Conservation (phyloP, 2,113 vertebrate species). For the Diadophis punctatus region DNA sequence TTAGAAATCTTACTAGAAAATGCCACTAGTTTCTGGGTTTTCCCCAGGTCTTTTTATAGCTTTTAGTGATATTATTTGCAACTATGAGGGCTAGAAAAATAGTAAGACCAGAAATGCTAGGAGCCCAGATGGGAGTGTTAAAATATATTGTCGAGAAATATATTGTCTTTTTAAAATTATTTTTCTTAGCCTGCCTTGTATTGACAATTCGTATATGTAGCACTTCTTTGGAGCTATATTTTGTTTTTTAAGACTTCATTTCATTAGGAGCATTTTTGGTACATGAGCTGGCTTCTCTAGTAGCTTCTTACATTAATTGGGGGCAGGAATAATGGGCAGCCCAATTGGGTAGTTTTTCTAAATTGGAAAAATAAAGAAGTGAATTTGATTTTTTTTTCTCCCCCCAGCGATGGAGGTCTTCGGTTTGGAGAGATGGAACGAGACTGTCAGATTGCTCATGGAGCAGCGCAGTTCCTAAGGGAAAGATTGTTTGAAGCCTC, state of each 20-base stretch:
- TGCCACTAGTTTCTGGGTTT: not conserved
- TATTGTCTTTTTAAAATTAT: not conserved
- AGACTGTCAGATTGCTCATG: constrained; percentile 97
- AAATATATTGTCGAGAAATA: not conserved
- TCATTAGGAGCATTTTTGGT: not conserved
- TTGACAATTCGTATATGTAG: too few relatives aligned
- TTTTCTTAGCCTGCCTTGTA: not conserved
- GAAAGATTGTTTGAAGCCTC: constrained; percentile 96
- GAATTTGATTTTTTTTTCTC: not conserved
- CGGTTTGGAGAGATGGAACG: constrained; percentile 99
- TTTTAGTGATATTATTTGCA: not conserved
- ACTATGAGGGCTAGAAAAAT: not conserved
- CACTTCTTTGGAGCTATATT: not conserved
- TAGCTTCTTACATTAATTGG: not conserved
- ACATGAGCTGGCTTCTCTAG: not conserved
- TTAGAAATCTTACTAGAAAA: not conserved
- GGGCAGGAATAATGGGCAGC: not conserved
- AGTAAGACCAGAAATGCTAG: not conserved
- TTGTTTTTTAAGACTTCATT: not conserved
- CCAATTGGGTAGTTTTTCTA: not conserved
- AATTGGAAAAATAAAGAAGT: not conserved
- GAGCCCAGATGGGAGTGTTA: not conserved
- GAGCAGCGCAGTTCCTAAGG: constrained; percentile 92
- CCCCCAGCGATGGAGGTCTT: constrained; percentile 86
- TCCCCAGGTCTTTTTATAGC: not conserved